A percentile compares a stretch with the other conserved stretches of the same genome.
Conservation (phyloP, 2,888 invertebrate species). For the Dichetophora obliterata region DNA sequence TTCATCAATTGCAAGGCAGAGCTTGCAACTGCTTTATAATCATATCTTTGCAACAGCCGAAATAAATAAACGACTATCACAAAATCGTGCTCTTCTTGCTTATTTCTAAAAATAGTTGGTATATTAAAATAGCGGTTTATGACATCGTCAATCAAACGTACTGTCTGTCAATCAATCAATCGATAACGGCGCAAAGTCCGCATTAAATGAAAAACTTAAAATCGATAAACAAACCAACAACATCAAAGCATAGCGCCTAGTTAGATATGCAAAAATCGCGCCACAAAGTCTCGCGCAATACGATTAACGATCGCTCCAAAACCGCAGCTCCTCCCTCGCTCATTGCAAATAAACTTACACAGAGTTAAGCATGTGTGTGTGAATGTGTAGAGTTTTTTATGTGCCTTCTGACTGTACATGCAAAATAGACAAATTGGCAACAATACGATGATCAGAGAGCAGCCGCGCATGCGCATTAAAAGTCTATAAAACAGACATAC, state of each 20-base stretch:
- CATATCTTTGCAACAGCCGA: neutral
- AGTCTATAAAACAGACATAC: neutral
- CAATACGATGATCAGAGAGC: neutral
- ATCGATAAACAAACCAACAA: neutral
- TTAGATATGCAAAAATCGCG: slow-evolving; percentile 52
- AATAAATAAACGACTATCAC: neutral
- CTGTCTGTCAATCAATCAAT: slow-evolving; percentile 1
- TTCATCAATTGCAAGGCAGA: too few species aligned
- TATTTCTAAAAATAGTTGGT: neutral
- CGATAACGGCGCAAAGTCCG: neutral
- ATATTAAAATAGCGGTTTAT: neutral
- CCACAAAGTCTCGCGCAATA: slow-evolving; percentile 47
- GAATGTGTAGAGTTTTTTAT: neutral
- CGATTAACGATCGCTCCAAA: slow-evolving; percentile 30
- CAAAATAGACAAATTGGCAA: neutral
- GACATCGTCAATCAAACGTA: slow-evolving; percentile 8
- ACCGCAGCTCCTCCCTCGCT: slow-evolving; percentile 18
- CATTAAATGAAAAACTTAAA: neutral
- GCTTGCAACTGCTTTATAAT: neutral
- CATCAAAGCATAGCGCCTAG: slow-evolving; percentile 51
- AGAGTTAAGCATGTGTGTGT: neutral
- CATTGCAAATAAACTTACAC: neutral
- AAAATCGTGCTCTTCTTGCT: neutral
- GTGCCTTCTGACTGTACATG: neutral
- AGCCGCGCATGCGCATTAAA: slow-evolving; percentile 19